Evolutionary conservation across 2,113 vertebrate species (phyloP), one percentile per base, ranked within the genome.

Genomic region (Probosciger aterrimus): DNA sequence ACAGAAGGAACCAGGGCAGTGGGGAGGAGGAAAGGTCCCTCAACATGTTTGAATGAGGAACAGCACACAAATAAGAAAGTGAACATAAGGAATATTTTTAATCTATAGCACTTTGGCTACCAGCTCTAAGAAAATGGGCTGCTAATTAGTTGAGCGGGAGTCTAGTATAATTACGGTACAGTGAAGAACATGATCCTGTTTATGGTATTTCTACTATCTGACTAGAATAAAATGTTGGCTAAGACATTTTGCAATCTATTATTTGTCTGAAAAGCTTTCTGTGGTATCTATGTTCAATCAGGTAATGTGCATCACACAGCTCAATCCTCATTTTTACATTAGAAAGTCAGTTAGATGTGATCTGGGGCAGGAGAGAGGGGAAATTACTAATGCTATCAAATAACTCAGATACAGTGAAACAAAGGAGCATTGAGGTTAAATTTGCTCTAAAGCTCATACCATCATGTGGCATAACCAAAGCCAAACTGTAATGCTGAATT

Each of bases 401-500:
- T 35, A 47, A 47, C 43, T 71, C 74, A 92, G 59, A 70, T 57
- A 46, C 18, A 41, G 60, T 0, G 3, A 89, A 80, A 39, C 73
- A 89, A 90, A 78, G 47, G 7, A 70, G 59, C 39, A 73, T 33
- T 76, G 91, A 75, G 88, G 49, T 67, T 76, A 69, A 86, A 91
- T 96, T 94, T 96, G 81, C 80, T 95, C 74, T 77, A 94, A 94
- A 95, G 76, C 75, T 94, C 90, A 82, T 88, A 31, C 7, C 37
- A 57, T 95, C 81, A 68, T 39, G 70, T 84, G 96, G 67, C 70
- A 84, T 25, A 85, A 83, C 22, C 37, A 74, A 94, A 97, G 47
- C 68, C 94, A 95, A 79, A 78, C 95, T 67, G 81, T 75, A 93
- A 57, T 65, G 69, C 62, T 69, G 75, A 75, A 55, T 13, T 20